These are phyloP conservation scores for Capreolus pygargus DNA, from an alignment of 2,113 vertebrate species.

Conservation along the genomic window DNA sequence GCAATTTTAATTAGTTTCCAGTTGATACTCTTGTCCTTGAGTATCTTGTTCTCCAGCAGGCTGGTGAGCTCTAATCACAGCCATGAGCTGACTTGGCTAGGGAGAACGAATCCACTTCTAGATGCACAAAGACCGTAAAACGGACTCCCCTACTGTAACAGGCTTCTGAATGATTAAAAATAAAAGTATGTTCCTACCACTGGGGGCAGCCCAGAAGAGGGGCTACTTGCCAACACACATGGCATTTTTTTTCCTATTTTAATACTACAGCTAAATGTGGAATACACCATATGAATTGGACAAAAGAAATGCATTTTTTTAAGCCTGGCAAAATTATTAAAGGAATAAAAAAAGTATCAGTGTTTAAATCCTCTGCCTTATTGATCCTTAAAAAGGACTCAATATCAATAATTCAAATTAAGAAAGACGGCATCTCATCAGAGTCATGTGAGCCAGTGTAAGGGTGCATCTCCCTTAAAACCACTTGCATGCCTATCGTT, in stretches of 20 bases:
- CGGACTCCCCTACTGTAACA: not conserved
- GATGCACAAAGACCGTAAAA: constrained; percentile 29
- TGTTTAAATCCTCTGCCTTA: not conserved
- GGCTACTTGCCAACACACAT: not conserved
- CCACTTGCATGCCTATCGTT: not conserved
- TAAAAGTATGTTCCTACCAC: not conserved
- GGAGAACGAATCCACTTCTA: not conserved
- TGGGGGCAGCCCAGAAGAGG: not conserved
- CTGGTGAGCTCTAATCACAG: not conserved
- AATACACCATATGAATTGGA: not conserved
- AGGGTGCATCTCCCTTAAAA: not conserved
- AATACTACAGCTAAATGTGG: not conserved
- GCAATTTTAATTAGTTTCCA: constrained; percentile 55
- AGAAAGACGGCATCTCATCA: not conserved
- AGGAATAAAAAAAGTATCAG: not conserved
- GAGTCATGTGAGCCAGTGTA: not conserved
- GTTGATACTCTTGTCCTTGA: constrained; percentile 25
- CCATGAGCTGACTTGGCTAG: not conserved
- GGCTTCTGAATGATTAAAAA: not conserved
- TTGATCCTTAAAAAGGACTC: not conserved
- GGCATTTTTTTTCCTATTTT: not conserved
- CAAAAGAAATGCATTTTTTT: not conserved
- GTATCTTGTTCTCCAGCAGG: constrained; percentile 10
- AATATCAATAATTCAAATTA: not conserved
- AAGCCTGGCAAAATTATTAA: not conserved